Percentiles rank a stretch among this genome's conserved stretches.
Conservation (phyloP, 2,113 vertebrate species). For the Cyanoderma ruficeps region DNA sequence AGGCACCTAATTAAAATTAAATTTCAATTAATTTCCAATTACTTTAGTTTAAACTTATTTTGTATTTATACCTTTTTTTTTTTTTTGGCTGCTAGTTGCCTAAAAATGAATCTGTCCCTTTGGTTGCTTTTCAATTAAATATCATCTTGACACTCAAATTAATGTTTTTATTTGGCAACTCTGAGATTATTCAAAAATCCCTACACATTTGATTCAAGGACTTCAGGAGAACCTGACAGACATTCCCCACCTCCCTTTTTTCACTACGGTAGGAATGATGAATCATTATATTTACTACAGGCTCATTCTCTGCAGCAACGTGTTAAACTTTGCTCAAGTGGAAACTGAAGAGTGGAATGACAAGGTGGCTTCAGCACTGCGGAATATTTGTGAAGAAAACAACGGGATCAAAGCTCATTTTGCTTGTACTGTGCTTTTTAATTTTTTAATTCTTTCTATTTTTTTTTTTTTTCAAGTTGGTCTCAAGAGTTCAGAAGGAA, state of each 20-base stretch:
- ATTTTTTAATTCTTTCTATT: too few relatives aligned
- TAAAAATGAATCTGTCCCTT: conserved; percentile 11
- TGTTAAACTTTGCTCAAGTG: conserved; percentile 13
- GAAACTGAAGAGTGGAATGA: neutral
- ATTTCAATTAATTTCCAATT: conserved; percentile 61
- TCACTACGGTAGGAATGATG: neutral
- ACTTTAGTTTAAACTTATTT: conserved; percentile 53
- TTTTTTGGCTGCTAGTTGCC: neutral
- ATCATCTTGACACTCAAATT: conserved; percentile 1
- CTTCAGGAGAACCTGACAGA: conserved; percentile 39
- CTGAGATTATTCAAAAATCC: neutral
- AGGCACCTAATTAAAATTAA: conserved; percentile 58
- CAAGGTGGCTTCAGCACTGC: neutral
- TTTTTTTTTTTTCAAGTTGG: neutral
- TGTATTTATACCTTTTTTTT: conserved; percentile 19
- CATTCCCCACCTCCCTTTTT: conserved; percentile 39
- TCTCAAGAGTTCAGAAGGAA: neutral
- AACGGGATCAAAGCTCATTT: neutral
- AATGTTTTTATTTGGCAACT: conserved; percentile 30
- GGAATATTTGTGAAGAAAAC: neutral
- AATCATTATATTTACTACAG: conserved; percentile 50
- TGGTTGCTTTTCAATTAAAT: conserved; percentile 31
- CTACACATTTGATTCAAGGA: conserved; percentile 21
- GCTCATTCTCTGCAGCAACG: neutral
- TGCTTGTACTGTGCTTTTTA: neutral